These are phyloP conservation scores for Acomys russatus DNA, from an alignment of 2,797 vertebrate genomes.

Conservation along the genomic window DNA sequence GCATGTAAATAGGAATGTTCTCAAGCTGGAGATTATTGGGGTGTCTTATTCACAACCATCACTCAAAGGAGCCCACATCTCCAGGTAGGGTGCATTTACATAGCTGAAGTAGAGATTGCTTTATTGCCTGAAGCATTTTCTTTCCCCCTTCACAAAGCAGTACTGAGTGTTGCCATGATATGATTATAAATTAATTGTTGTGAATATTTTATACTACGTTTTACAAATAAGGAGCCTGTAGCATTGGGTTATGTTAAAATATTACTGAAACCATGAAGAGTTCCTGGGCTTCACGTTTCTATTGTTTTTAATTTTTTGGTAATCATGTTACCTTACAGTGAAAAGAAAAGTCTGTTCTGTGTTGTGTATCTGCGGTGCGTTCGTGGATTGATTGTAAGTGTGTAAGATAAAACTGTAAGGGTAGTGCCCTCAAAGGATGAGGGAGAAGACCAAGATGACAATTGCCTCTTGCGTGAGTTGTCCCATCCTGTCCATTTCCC, in stretches of 20 bases:
- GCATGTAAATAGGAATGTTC: neutral
- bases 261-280: slow-evolving; percentile 82
- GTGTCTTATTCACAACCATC: slow-evolving; percentile 27
- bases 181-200: slow-evolving; percentile 78
- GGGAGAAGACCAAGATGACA: neutral
- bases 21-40: slow-evolving; percentile 46
- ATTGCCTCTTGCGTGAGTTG: neutral
- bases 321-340: slow-evolving; percentile 63
- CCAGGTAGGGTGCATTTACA: slow-evolving; percentile 73
- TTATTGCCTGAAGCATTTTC: slow-evolving; percentile 76
- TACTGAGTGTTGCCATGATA: slow-evolving; percentile 75
- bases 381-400: neutral
- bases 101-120: slow-evolving; percentile 77
- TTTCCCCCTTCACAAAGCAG: slow-evolving; percentile 65
- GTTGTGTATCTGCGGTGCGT: neutral
- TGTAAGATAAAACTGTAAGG: neutral
- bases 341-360: slow-evolving; percentile 15
- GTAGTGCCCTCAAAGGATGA: neutral
- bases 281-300: slow-evolving; percentile 65
- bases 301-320: slow-evolving; percentile 57
- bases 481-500: slow-evolving; percentile 66
- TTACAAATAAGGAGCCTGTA: slow-evolving; percentile 74
- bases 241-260: slow-evolving; percentile 80
- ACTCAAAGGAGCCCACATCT: slow-evolving; percentile 56
- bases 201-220: slow-evolving; percentile 79